Percentiles rank a stretch among this genome's conserved stretches.
Evolutionary conservation across 2,888 invertebrate species (phyloP).

Genomic region (Diplazon laetatorius): DNA sequence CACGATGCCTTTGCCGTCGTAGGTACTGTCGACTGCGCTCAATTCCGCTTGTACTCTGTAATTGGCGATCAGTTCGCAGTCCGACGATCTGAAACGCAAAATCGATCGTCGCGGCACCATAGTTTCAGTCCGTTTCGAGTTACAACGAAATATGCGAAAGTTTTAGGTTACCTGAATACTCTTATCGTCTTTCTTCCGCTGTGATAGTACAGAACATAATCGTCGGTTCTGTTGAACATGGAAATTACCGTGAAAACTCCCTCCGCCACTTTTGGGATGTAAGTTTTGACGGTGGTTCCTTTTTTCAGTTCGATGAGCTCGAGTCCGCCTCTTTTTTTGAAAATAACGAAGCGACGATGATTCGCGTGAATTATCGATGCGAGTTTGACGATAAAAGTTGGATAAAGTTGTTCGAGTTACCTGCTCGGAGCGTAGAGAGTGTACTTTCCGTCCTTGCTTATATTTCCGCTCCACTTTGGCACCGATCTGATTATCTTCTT

Average conservation of each 20-base stretch:
- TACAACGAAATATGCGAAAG: not conserved
- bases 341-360: too few species aligned
- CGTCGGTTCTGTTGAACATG: conserved; percentile 96
- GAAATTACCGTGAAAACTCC: conserved; percentile 98
- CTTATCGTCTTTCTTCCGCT: conserved; percentile 96
- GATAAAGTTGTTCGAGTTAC: conserved; percentile 75
- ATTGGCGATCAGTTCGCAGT: conserved; percentile 96
- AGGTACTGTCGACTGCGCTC: conserved; percentile 93
- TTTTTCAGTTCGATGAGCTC: conserved; percentile 96
- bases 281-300: conserved; percentile 93
- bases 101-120: not conserved
- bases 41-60: conserved; percentile 95
- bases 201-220: conserved; percentile 98
- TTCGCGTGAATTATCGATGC: too few species aligned
- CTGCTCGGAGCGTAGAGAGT: conserved; percentile 95
- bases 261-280: conserved; percentile 97
- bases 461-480: conserved; percentile 95
- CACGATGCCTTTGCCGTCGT: conserved; percentile 92
- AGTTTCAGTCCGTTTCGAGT: not conserved
- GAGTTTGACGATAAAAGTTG: too few species aligned
- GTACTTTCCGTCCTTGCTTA: conserved; percentile 93
- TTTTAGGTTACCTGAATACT: conserved; percentile 89
- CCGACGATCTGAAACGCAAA: conserved; percentile 87
- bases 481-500: conserved; percentile 94
- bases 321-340: conserved; percentile 90